Percentiles rank a stretch among this genome's conserved stretches.
phyloP scores from a whole-genome alignment of 1,140 invertebrate genomes.

The Drosophila sucinea region DNA sequence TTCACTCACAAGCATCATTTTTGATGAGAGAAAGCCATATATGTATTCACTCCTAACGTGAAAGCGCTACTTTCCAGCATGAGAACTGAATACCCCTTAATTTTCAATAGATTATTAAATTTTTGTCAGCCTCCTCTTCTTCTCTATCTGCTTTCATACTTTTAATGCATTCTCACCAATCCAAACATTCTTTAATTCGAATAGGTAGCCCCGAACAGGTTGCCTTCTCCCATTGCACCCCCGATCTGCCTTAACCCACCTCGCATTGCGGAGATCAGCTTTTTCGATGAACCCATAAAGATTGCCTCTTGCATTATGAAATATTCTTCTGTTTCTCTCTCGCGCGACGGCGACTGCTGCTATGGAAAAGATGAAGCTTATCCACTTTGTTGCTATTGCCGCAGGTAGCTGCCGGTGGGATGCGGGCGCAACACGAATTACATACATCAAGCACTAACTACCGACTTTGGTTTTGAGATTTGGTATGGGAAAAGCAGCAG shows the following conservation, averaged over 20 bases:
- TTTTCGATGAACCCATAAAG: conserved; percentile 76
- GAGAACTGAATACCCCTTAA: conserved; percentile 1
- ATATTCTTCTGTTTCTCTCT: conserved; percentile 47
- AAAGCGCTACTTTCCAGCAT: background rate
- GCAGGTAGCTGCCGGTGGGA: conserved; percentile 60
- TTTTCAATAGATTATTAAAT: conserved; percentile 11
- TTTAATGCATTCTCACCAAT: conserved; percentile 31
- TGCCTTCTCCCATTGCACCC: conserved; percentile 40
- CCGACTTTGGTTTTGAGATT: conserved; percentile 58
- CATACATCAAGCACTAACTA: conserved; percentile 81
- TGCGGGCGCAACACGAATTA: conserved; percentile 80
- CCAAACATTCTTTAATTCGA: conserved; percentile 46
- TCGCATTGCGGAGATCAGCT: conserved; percentile 57
- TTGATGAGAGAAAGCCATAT: background rate
- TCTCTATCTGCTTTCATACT: conserved; percentile 2
- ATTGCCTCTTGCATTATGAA: conserved; percentile 75
- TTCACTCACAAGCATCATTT: too few species aligned
- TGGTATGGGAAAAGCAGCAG: conserved; percentile 27
- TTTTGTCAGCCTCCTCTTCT: conserved; percentile 1
- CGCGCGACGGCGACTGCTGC: background rate
- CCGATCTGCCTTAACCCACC: background rate
- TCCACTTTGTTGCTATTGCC: conserved; percentile 43
- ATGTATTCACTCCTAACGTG: background rate
- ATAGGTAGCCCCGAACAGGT: conserved; percentile 57
- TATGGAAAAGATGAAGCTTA: conserved; percentile 26